Evolutionary conservation across 92 coral and sea anemone species (phyloP), one percentile per base, ranked within the genome.

Genomic region (Epizoanthus rinbou): DNA sequence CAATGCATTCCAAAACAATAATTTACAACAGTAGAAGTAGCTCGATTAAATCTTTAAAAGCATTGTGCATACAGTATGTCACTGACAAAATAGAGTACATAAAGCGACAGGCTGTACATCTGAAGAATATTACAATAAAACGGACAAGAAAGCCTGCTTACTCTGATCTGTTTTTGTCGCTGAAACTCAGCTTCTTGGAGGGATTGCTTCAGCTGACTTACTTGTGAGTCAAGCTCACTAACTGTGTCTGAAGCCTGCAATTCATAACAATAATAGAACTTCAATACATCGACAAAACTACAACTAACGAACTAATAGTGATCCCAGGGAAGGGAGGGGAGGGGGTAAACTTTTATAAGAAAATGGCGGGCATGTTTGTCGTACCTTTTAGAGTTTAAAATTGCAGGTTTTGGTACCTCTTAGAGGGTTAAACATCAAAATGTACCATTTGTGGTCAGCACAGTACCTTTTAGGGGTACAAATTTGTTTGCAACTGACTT

Each of bases 91-190:
- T 41, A 25, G 18, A 37, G 54, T 19, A 75, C 19, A 41, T 11
- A 1, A 33, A 50, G 25, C 37, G 43, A 45, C 57, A 73, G 24
- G 3, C 16, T 50, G 54, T 6, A 50, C 54, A 50, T 11, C 14
- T 9, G 54, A 50, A 50, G 15, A 2, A n/a, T 17, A 22, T 25
- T 16, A 43, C 39, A 17, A 72, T 52, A 11, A 4, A 59, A 71
- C 5, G 3, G 14, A 53, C 33, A 35, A 67, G 31, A 65, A 31
- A 47, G 22, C 13, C 17, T 57, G 6, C 90, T 57, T 76, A 93
- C 98, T 87, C 98, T 84, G 35, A 92, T 62, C 80, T 96, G 97
- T 58, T 95, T 92, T 60, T 96, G 98, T 67, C 95, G 85, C 87
- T 94, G 97, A 75, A 85, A 92, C 78, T 93, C 98, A 0, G 94